Conservation (phyloP, 1,140 invertebrate species). For the Sitobion miscanthi region DNA sequence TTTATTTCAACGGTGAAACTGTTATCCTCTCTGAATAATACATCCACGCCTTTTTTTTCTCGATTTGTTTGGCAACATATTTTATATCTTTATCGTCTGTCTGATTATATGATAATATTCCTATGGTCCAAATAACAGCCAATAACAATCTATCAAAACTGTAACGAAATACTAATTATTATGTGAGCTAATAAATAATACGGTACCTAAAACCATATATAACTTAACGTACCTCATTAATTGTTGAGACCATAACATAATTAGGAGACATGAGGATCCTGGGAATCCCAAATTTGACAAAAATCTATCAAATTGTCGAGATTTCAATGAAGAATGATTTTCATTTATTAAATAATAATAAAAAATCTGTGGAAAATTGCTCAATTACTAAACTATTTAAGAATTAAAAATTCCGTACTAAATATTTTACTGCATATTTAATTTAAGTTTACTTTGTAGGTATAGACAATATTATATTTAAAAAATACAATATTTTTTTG, state of each 20-base stretch:
- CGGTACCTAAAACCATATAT: background rate
- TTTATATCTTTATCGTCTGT: constrained; percentile 35
- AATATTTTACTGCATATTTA: too few species aligned
- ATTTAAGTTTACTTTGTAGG: background rate
- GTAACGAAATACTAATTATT: background rate
- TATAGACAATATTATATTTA: background rate
- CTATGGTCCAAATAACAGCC: constrained; percentile 35
- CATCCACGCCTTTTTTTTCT: constrained; percentile 19
- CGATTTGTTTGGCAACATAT: constrained; percentile 15
- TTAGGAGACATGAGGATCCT: constrained; percentile 42
- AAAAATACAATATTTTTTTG: background rate
- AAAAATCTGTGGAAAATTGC: background rate
- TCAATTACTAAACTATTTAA: background rate
- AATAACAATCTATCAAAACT: constrained; percentile 50
- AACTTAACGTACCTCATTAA: constrained; percentile 27
- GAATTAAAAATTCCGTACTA: background rate
- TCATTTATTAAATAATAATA: constrained; percentile 11
- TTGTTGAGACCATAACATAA: constrained; percentile 47
- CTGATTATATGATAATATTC: constrained; percentile 22
- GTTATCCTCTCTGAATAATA: constrained; percentile 28
- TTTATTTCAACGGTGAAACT: constrained; percentile 34
- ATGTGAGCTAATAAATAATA: too few species aligned
- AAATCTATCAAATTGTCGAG: constrained; percentile 21
- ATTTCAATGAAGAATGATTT: background rate
- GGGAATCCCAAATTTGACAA: constrained; percentile 37